These are phyloP conservation scores for Gambelia wislizenii DNA, from an alignment of 2,797 vertebrate genomes.

Conservation along the genomic window DNA sequence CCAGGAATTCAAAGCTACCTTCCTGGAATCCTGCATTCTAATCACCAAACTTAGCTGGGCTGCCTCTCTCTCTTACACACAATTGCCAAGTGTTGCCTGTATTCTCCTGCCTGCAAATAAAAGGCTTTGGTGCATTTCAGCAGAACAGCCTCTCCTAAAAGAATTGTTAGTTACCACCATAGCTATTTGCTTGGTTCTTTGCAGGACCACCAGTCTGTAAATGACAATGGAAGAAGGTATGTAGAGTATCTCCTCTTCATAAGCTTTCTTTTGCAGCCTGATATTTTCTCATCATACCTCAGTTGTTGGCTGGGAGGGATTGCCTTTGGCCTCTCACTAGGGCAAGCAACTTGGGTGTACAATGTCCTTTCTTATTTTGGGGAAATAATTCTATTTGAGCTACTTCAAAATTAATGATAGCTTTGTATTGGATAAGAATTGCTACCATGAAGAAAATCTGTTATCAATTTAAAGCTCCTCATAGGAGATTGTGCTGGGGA, in stretches of 20 bases:
- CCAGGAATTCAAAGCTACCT: not conserved
- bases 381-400: not conserved
- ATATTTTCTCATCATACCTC: not conserved
- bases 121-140: not conserved
- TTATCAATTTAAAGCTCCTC: not conserved
- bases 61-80: not conserved
- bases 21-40: not conserved
- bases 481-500: not conserved
- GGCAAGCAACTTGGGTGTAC: not conserved
- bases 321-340: not conserved
- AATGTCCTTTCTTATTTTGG: not conserved
- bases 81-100: not conserved
- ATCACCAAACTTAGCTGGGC: not conserved
- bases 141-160: slow-evolving; percentile 42
- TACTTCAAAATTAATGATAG: not conserved
- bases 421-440: not conserved
- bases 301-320: not conserved
- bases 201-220: slow-evolving; percentile 10
- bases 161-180: rapidly evolving
- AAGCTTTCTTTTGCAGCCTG: not conserved
- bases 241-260: not conserved
- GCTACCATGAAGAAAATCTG: not conserved
- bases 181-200: slow-evolving; percentile 28
- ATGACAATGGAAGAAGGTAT: not conserved
- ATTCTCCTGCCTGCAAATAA: not conserved